phyloP scores from a whole-genome alignment of 2,113 vertebrate species.

The Lichenostomus cassidix region DNA sequence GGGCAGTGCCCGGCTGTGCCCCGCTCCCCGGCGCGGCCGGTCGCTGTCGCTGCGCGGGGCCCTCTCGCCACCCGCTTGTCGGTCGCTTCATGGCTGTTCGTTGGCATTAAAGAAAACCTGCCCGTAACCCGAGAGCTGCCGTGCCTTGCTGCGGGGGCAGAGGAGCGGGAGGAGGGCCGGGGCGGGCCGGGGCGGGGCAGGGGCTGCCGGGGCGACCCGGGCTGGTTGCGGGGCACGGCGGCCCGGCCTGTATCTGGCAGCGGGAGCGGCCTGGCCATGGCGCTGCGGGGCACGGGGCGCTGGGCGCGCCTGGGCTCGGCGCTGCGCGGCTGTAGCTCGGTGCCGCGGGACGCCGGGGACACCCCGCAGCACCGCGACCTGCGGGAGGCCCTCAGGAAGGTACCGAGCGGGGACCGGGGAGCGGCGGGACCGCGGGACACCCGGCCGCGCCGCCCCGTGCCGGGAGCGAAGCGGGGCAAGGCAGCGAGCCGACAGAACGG shows the following conservation, averaged over 20 bases:
- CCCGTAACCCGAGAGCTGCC: neutral
- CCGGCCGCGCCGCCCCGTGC: no score
- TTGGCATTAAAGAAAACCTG: conserved; percentile 43
- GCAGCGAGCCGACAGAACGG: neutral
- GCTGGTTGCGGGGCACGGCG: no score
- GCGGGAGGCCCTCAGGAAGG: conserved; percentile 76
- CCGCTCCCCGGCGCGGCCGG: neutral
- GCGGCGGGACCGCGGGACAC: neutral
- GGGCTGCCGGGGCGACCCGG: no score
- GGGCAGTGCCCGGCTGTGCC: neutral
- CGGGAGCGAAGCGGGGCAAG: neutral
- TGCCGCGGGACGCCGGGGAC: conserved; percentile 39
- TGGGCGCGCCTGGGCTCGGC: neutral
- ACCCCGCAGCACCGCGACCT: conserved; percentile 65
- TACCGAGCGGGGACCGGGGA: conserved; percentile 5
- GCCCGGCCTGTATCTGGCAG: no score
- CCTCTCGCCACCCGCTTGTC: neutral
- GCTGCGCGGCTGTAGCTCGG: neutral
- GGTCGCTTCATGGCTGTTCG: conserved; percentile 1
- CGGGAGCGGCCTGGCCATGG: conserved; percentile 52
- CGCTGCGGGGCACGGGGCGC: conserved; percentile 46
- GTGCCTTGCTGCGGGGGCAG: neutral
- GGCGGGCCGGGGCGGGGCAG: no score
- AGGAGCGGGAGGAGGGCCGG: no score
- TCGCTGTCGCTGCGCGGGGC: neutral